These are phyloP conservation scores for Drosophila neocordata DNA, from an alignment of 1,140 invertebrate species.

Conservation along the genomic window DNA sequence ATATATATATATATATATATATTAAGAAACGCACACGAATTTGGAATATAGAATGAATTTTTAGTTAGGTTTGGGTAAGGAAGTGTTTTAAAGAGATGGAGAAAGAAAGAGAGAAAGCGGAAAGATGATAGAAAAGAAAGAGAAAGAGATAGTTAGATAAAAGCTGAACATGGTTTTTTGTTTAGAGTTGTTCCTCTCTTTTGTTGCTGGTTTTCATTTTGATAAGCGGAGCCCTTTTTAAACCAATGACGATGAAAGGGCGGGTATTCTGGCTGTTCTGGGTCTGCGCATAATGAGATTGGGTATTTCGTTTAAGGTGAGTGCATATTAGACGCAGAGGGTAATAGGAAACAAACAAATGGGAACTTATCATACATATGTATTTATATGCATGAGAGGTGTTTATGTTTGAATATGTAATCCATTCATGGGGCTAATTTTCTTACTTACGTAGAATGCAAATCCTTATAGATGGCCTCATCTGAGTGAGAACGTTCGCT, in stretches of 20 bases:
- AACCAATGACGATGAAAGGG: constrained; percentile 1
- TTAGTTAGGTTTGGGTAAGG: constrained; percentile 19
- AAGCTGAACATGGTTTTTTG: constrained; percentile 45
- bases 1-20: not conserved
- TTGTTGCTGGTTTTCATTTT: constrained; percentile 19
- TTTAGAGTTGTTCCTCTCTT: constrained; percentile 29
- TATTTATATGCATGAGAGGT: not conserved
- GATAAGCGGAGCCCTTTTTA: constrained; percentile 41
- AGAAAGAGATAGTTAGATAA: constrained; percentile 63
- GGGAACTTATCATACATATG: constrained; percentile 27
- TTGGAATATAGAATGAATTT: constrained; percentile 26
- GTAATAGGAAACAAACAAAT: constrained; percentile 14
- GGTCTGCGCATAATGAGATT: constrained; percentile 57
- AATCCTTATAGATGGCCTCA: constrained; percentile 92
- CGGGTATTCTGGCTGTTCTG: constrained; percentile 38
- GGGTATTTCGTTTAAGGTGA: not conserved
- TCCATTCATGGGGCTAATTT: not conserved
- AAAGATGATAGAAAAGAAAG: constrained; percentile 14
- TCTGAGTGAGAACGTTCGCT: constrained; percentile 87
- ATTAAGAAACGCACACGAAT: constrained; percentile 2
- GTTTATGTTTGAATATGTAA: not conserved
- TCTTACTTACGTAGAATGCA: constrained; percentile 88
- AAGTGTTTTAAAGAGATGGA: constrained; percentile 38
- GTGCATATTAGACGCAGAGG: not conserved
- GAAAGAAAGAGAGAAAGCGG: constrained; percentile 23